These are phyloP conservation scores for Hirudinaria manillensis DNA, from an alignment of 2,888 invertebrate genomes.

Conservation along the genomic window DNA sequence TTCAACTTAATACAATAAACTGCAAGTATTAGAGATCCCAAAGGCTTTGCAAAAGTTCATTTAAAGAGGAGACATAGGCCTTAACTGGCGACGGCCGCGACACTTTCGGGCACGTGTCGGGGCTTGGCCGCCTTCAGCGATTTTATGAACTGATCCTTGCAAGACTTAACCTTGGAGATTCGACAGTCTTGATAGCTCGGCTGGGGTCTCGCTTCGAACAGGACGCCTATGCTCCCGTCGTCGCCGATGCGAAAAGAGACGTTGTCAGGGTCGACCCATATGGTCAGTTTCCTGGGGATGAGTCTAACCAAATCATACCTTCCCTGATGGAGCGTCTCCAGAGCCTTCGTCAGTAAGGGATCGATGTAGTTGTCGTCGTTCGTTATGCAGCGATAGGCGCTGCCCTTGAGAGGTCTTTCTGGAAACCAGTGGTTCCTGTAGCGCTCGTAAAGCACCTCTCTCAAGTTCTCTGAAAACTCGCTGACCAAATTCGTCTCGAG, in stretches of 20 bases:
- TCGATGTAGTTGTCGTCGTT: conserved; percentile 67
- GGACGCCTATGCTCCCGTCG: conserved; percentile 63
- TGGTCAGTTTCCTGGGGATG: conserved; percentile 67
- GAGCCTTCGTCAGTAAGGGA: conserved; percentile 64
- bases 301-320: conserved; percentile 59
- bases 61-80: background rate
- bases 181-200: conserved; percentile 22
- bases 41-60: conserved; percentile 11
- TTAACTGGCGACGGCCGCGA: conserved; percentile 32
- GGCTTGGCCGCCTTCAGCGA: conserved; percentile 19
- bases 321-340: conserved; percentile 57
- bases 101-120: conserved; percentile 24
- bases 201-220: conserved; percentile 47
- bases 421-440: conserved; percentile 71
- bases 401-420: conserved; percentile 66
- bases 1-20: conserved; percentile 24
- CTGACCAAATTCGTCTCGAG: conserved; percentile 32
- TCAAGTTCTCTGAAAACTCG: conserved; percentile 35
- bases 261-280: conserved; percentile 72
- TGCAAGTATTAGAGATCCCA: conserved; percentile 27
- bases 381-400: conserved; percentile 67
- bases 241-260: conserved; percentile 66
- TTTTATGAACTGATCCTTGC: conserved; percentile 29
- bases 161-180: conserved; percentile 30
- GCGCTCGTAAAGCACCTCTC: conserved; percentile 48